Conservation (phyloP, 2,888 invertebrate genomes). For the Aphrophora alni region DNA sequence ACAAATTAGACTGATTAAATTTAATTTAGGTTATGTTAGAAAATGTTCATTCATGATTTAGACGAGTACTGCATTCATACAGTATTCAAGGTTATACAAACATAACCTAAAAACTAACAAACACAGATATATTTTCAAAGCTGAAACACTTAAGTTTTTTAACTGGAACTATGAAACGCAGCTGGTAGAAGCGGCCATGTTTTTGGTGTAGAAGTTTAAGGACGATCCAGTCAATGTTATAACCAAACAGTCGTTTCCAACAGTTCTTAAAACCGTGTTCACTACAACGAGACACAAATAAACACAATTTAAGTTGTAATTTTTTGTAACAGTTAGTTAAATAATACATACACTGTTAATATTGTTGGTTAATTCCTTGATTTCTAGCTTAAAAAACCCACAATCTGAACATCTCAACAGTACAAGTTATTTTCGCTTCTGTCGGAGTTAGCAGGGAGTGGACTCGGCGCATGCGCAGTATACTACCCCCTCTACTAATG, state of each 20-base stretch:
- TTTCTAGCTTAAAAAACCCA: conserved; percentile 18
- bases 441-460: conserved; percentile 29
- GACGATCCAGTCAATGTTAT: conserved; percentile 27
- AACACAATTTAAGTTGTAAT: neutral
- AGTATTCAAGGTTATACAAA: conserved; percentile 27
- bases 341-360: neutral
- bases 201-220: conserved; percentile 40
- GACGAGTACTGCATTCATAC: neutral
- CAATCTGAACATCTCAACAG: conserved; percentile 28
- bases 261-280: neutral
- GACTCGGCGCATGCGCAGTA: conserved; percentile 44
- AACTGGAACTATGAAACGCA: conserved; percentile 10
- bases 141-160: neutral
- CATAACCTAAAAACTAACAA: conserved; percentile 30
- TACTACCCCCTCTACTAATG: conserved; percentile 45
- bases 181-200: conserved; percentile 34
- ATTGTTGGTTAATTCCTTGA: neutral
- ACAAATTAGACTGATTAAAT: neutral
- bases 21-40: neutral
- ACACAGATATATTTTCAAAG: neutral
- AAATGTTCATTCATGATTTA: conserved; percentile 34
- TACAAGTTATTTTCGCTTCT: conserved; percentile 26
- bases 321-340: neutral
- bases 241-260: conserved; percentile 27
- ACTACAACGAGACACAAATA: neutral